Percentiles rank a stretch among this genome's conserved stretches.
Conservation (phyloP, 1,140 invertebrate species). For the Conopomorpha cramerella region DNA sequence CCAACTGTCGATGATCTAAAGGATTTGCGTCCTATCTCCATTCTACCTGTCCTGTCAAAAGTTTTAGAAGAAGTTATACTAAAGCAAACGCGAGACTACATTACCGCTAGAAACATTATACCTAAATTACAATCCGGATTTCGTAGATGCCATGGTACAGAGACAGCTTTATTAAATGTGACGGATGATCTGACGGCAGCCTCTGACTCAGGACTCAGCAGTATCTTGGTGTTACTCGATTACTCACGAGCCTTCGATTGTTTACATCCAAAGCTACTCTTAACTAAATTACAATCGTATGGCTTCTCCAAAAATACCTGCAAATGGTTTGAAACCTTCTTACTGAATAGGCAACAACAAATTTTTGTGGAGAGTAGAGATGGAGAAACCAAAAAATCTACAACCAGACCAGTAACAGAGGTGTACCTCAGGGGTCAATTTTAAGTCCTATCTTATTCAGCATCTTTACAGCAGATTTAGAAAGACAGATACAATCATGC, state of each 20-base stretch:
- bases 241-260: constrained; percentile 25
- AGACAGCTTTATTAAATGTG: constrained; percentile 17
- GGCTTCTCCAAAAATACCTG: constrained; percentile 14
- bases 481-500: too few species aligned
- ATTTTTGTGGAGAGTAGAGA: too few species aligned
- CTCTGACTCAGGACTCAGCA: constrained; percentile 13
- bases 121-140: constrained; percentile 24
- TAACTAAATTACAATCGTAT: constrained; percentile 14
- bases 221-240: constrained; percentile 23
- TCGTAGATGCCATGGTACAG: constrained; percentile 13
- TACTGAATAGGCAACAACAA: constrained; percentile 18
- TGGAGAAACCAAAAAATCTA: too few species aligned
- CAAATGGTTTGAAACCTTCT: constrained; percentile 15
- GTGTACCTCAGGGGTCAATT: too few species aligned
- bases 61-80: constrained; percentile 6
- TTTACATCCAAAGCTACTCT: constrained; percentile 14
- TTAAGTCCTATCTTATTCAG: too few species aligned
- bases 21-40: too few species aligned
- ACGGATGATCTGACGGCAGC: constrained; percentile 19
- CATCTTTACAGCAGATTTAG: too few species aligned
- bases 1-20: constrained; percentile 4
- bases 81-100: constrained; percentile 4
- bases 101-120: constrained; percentile 7
- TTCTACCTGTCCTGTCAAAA: constrained; percentile 11
- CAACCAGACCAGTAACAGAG: too few species aligned